Percentiles rank a stretch among this genome's conserved stretches.
phyloP scores from a whole-genome alignment of 2,888 invertebrate species.

The Drosophila peninsularis region DNA sequence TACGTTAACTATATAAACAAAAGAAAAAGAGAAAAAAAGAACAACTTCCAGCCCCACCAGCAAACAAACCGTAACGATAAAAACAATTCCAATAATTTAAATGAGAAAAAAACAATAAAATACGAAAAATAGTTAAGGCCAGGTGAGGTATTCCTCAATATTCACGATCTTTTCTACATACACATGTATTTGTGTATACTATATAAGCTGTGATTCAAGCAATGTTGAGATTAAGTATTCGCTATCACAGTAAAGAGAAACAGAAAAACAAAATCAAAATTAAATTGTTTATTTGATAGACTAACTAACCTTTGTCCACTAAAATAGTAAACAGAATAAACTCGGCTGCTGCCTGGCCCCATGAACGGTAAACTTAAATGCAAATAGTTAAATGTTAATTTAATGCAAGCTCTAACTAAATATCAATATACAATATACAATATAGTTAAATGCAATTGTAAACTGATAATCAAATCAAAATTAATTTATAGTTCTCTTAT shows the following conservation, averaged over 20 bases:
- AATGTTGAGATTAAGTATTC: conserved; percentile 31
- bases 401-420: conserved; percentile 58
- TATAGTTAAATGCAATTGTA: conserved; percentile 76
- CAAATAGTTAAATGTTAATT: conserved; percentile 73
- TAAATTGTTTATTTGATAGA: conserved; percentile 4
- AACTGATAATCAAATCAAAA: conserved; percentile 70
- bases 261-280: neutral
- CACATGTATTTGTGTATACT: neutral
- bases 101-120: conserved; percentile 1
- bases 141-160: conserved; percentile 15
- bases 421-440: conserved; percentile 57
- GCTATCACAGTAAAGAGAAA: conserved; percentile 16
- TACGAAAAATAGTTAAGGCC: conserved; percentile 32
- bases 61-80: conserved; percentile 27
- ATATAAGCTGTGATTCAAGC: conserved; percentile 27
- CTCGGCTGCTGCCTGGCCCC: conserved; percentile 32
- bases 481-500: conserved; percentile 52
- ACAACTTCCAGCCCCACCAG: conserved; percentile 75
- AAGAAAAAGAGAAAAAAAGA: conserved; percentile 6
- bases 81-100: conserved; percentile 51
- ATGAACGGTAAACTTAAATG: conserved; percentile 43
- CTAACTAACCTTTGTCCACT: conserved; percentile 6
- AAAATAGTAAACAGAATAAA: neutral
- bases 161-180: conserved; percentile 22
- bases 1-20: conserved; percentile 62